Evolutionary conservation across 2,797 vertebrate species (phyloP).

Genomic region (Telmatherina bonti): DNA sequence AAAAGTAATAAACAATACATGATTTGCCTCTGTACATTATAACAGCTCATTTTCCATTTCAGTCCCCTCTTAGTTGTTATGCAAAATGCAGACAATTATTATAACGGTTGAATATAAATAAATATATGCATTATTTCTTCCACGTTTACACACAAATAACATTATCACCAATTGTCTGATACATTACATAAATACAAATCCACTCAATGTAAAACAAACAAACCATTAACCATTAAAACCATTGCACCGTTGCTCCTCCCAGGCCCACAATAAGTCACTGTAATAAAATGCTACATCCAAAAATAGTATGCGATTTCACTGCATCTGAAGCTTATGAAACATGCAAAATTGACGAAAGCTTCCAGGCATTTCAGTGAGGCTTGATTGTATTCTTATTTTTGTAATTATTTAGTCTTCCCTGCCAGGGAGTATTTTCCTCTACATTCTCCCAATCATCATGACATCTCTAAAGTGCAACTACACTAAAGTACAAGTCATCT

Average conservation of each 20-base stretch:
- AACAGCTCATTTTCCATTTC: not conserved
- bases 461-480: slow-evolving; percentile 44
- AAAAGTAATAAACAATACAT: not conserved
- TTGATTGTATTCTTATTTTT: slow-evolving; percentile 44
- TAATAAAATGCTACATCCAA: slow-evolving; percentile 54
- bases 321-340: slow-evolving; percentile 41
- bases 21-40: slow-evolving; percentile 10
- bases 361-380: not conserved
- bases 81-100: slow-evolving; percentile 29
- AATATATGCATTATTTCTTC: slow-evolving; percentile 40
- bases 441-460: slow-evolving; percentile 1
- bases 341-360: slow-evolving; percentile 38
- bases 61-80: slow-evolving; percentile 14
- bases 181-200: slow-evolving; percentile 53
- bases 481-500: slow-evolving; percentile 30
- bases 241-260: slow-evolving; percentile 66
- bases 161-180: slow-evolving; percentile 25
- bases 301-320: not conserved
- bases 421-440: slow-evolving; percentile 42
- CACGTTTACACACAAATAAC: slow-evolving; percentile 62
- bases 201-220: slow-evolving; percentile 56
- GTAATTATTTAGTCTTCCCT: slow-evolving; percentile 32
- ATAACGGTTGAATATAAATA: slow-evolving; percentile 18
- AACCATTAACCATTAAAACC: slow-evolving; percentile 59
- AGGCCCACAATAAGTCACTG: slow-evolving; percentile 54